Percentiles rank a stretch among this genome's conserved stretches.
Conservation (phyloP, 2,113 vertebrate genomes). For the Tringa solitaria region DNA sequence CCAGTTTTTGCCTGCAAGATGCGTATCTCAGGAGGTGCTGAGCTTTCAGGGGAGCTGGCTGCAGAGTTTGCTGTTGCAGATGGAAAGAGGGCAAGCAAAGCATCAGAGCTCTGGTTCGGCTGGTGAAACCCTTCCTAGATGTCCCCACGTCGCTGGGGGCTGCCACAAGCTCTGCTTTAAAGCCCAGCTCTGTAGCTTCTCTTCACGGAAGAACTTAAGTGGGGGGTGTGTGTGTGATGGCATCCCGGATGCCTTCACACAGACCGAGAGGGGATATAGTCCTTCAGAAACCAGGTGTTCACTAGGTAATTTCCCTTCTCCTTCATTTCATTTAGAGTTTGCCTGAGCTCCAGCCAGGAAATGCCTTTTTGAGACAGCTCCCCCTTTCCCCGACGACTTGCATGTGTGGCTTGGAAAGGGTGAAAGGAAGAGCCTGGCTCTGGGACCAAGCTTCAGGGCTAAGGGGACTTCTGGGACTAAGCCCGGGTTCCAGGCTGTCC, state of each 20-base stretch:
- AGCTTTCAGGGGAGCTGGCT: neutral
- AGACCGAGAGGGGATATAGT: neutral
- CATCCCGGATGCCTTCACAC: neutral
- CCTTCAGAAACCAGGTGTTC: neutral
- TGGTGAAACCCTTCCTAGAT: neutral
- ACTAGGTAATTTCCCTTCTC: neutral
- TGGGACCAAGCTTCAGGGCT: neutral
- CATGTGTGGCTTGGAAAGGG: neutral
- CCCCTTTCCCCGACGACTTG: neutral
- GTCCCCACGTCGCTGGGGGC: fast-evolving
- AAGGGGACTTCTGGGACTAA: neutral
- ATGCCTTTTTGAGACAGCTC: neutral
- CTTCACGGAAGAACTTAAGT: neutral
- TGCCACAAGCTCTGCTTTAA: neutral
- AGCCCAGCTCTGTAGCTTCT: neutral
- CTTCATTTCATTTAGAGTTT: neutral
- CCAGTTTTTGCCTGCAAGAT: neutral
- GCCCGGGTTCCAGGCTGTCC: neutral
- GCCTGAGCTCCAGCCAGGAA: neutral
- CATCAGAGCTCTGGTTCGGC: neutral
- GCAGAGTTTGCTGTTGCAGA: neutral
- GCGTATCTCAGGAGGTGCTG: neutral
- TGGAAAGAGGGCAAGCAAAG: neutral
- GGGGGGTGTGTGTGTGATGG: too few relatives aligned
- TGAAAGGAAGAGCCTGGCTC: neutral